Base-by-base conservation (phyloP, 2,888 invertebrate genomes). In the Cryptus viduatorius region DNA sequence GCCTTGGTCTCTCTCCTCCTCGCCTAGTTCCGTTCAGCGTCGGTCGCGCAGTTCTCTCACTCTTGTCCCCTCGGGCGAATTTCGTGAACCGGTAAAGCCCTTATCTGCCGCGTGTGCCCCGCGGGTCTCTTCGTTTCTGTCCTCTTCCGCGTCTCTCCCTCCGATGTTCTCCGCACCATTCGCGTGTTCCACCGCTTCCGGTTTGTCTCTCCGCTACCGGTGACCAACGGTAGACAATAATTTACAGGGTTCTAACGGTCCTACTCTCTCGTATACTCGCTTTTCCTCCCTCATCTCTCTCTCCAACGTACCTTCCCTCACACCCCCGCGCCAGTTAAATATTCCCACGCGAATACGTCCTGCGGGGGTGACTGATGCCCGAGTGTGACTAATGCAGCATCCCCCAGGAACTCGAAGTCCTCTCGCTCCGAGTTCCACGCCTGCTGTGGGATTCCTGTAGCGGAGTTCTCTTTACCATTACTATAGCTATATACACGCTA, bases 341-440 rank as follows among this genome's bases (percentile, higher is more conserved):
- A 91, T 91, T 91, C 91, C 91, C 91, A 88, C 86, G 91, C 88
- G 91, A 89, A 90, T 90, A 91, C 86, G 89, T 88, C 87, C 86
- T 84, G 80, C 78, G 86, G 85, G 85, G 85, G 85, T 89, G 90
- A 91, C 88, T 88, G 90, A 90, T 90, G 90, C 88, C 88, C 87
- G 87, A 89, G 88, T 89, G 90, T 91, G 90, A 90, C 90, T 91
- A 90, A 91, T 90, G 90, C 87, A 88, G 79, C 87, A 83, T 90
- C 91, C 90, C 90, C 75, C 67, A 87, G 89, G 90, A 89, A 29
- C 81, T 79, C 56, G 37, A 75, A 50, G 64, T 85, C 81, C 79
- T 77, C 59, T 61, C 79, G 12, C 31, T 59, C 31, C 79, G 79
- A 79, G 79, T 68, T 81, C 29, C 31, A 29, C 73, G 37, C 19